Conservation (phyloP, 1,140 invertebrate species). For the Zaprionus ghesquierei region DNA sequence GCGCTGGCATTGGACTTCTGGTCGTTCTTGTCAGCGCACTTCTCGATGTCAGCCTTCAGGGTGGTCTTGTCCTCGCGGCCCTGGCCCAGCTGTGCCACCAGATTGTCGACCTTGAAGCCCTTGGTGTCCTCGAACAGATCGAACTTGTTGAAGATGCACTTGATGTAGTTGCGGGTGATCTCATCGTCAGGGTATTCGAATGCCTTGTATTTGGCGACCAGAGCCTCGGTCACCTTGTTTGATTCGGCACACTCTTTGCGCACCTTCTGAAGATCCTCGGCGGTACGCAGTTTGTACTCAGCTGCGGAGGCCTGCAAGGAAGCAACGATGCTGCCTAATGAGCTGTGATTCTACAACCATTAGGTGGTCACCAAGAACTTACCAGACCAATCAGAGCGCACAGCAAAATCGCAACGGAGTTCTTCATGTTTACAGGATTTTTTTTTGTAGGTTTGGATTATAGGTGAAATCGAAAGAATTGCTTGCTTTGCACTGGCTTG, state of each 20-base stretch:
- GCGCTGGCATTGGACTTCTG: conserved; percentile 66
- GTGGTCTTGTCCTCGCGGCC: conserved; percentile 62
- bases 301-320: conserved; percentile 56
- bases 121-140: conserved; percentile 74
- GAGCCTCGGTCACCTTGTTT: conserved; percentile 70
- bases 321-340: neutral
- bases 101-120: conserved; percentile 77
- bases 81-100: conserved; percentile 76
- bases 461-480: neutral
- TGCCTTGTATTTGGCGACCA: conserved; percentile 76
- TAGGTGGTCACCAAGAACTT: conserved; percentile 15
- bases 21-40: conserved; percentile 81
- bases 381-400: conserved; percentile 73
- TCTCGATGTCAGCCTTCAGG: conserved; percentile 72
- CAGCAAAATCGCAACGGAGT: conserved; percentile 63
- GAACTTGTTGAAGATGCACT: conserved; percentile 80
- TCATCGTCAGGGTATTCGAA: conserved; percentile 82
- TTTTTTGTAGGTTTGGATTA: neutral
- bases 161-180: conserved; percentile 78
- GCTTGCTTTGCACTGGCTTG: conserved; percentile 20
- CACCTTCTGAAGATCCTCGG: conserved; percentile 69
- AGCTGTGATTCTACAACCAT: neutral
- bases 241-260: conserved; percentile 72
- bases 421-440: conserved; percentile 65
- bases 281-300: conserved; percentile 77